Evolutionary conservation across 2,888 invertebrate genomes (phyloP).

Genomic region (Agriopis marginaria): DNA sequence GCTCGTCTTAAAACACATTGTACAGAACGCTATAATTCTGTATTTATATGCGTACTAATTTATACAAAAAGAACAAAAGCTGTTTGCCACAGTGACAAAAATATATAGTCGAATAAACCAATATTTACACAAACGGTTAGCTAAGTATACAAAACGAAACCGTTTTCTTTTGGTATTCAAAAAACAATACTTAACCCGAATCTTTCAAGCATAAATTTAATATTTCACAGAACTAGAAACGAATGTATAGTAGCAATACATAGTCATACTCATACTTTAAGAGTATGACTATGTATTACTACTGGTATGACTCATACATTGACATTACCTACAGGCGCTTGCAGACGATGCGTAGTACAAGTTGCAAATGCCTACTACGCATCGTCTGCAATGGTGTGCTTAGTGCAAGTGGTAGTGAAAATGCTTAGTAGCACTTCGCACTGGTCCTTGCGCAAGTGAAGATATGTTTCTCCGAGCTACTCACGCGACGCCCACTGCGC

Average conservation of each 20-base stretch:
- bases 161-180: conserved; percentile 6
- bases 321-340: no score
- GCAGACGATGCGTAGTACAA: no score
- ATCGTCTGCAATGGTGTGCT: no score
- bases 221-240: conserved; percentile 1
- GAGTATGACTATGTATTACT: no score
- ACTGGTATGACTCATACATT: no score
- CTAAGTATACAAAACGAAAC: conserved; percentile 10
- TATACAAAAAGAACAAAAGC: conserved; percentile 3
- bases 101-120: conserved; percentile 17
- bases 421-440: no score
- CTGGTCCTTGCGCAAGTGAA: no score
- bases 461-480: no score
- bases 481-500: no score
- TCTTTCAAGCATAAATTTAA: conserved; percentile 7
- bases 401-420: no score
- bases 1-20: background rate
- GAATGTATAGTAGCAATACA: background rate
- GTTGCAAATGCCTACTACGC: no score
- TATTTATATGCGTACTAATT: background rate
- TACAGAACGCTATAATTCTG: background rate
- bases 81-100: background rate
- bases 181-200: background rate
- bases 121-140: conserved; percentile 23
- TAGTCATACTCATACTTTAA: background rate